Evolutionary conservation across 1,140 invertebrate species (phyloP).

Genomic region (Zaprionus kolodkinae): DNA sequence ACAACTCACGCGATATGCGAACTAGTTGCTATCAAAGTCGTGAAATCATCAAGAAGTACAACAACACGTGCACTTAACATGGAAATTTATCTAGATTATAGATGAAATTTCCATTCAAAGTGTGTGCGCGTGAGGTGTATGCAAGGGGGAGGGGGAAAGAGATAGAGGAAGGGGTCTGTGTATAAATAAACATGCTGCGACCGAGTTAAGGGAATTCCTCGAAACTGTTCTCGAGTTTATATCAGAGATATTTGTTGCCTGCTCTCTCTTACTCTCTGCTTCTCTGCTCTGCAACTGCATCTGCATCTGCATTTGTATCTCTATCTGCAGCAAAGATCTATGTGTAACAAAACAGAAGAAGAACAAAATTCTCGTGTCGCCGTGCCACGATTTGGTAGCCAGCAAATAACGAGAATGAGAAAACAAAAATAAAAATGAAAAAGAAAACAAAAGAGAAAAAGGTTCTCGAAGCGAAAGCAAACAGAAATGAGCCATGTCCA

Average conservation of each 20-base stretch:
- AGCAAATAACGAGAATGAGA: no score
- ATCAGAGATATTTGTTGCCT: conserved; percentile 47
- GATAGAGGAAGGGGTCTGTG: conserved; percentile 39
- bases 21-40: conserved; percentile 15
- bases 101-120: conserved; percentile 53
- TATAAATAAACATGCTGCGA: conserved; percentile 71
- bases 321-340: conserved; percentile 36
- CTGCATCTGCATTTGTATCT: conserved; percentile 37
- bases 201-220: conserved; percentile 74
- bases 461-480: conserved; percentile 53
- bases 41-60: conserved; percentile 10
- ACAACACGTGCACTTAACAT: conserved; percentile 49
- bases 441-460: conserved; percentile 29
- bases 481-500: conserved; percentile 52
- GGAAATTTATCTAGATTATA: conserved; percentile 61
- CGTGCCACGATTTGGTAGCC: conserved; percentile 34
- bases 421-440: conserved; percentile 30
- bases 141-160: conserved; percentile 9
- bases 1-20: conserved; percentile 25
- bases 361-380: conserved; percentile 31
- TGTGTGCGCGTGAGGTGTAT: conserved; percentile 16
- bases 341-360: conserved; percentile 51
- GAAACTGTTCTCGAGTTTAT: conserved; percentile 74
- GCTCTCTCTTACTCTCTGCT: background rate
- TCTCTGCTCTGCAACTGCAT: conserved; percentile 30